Evolutionary conservation across 2,888 invertebrate genomes (phyloP).

Genomic region (Phyllotreta cruciferae): DNA sequence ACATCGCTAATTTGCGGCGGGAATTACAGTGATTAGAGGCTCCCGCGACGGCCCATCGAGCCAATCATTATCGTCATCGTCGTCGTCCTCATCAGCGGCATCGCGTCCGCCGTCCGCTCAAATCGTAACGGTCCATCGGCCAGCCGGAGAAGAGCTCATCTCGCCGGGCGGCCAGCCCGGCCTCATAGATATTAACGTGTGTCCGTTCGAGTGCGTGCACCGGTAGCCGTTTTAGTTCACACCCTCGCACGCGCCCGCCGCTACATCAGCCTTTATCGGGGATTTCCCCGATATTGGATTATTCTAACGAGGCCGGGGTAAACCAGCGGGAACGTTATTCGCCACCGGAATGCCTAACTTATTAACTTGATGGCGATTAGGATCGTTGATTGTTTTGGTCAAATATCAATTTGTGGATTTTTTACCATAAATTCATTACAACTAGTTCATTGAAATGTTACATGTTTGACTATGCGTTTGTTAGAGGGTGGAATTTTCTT

Average conservation of each 20-base stretch:
- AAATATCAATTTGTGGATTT: no score
- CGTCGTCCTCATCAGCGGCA: conserved; percentile 10
- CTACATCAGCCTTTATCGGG: neutral
- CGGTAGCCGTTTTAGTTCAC: conserved; percentile 14
- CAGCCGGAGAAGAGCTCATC: conserved; percentile 13
- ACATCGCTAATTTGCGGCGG: conserved; percentile 2
- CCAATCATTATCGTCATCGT: conserved; percentile 12
- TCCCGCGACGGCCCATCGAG: conserved; percentile 17
- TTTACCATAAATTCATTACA: no score
- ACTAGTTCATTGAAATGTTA: no score
- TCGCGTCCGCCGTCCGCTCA: neutral
- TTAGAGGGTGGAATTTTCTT: no score
- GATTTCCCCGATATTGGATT: neutral
- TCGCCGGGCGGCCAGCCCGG: neutral
- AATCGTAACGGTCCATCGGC: conserved; percentile 12
- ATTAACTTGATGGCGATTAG: no score
- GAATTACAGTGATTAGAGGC: conserved; percentile 20
- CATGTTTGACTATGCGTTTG: no score
- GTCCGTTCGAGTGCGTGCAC: conserved; percentile 16
- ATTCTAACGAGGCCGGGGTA: neutral
- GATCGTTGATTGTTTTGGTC: no score
- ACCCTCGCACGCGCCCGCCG: conserved; percentile 16
- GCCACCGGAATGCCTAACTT: no score
- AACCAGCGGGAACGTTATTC: neutral
- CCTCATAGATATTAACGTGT: conserved; percentile 25